Evolutionary conservation across 2,888 invertebrate genomes (phyloP).

Genomic region (Microchrysa polita): DNA sequence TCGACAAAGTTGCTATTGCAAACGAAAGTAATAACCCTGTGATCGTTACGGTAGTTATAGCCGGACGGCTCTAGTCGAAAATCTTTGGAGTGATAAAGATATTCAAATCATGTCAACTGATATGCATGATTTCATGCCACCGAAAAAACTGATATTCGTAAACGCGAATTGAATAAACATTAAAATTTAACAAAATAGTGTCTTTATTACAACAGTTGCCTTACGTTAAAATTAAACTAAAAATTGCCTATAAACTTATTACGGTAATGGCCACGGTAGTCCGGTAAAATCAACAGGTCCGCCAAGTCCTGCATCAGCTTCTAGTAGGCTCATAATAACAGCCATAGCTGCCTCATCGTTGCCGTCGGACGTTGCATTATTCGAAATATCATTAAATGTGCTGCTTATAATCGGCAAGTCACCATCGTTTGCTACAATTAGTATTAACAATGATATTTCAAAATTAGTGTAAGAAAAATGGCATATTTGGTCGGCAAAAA

Average conservation of each 20-base stretch:
- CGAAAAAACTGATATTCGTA: conserved; percentile 92
- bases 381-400: conserved; percentile 50
- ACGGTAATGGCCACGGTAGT: conserved; percentile 73
- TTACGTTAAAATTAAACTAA: too few species aligned
- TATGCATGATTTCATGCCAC: conserved; percentile 83
- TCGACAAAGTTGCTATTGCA: conserved; percentile 66
- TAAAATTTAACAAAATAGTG: conserved; percentile 39
- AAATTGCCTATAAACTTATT: conserved; percentile 37
- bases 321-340: conserved; percentile 88
- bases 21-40: conserved; percentile 67
- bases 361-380: conserved; percentile 69
- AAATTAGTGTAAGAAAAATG: too few species aligned
- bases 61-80: conserved; percentile 85
- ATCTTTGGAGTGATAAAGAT: conserved; percentile 77
- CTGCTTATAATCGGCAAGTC: conserved; percentile 39
- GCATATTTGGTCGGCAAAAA: too few species aligned
- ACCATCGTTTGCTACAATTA: conserved; percentile 48
- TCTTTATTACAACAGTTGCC: conserved; percentile 24
- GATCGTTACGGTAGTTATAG: conserved; percentile 89
- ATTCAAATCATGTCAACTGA: conserved; percentile 85
- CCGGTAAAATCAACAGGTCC: conserved; percentile 88
- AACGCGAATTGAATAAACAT: too few species aligned
- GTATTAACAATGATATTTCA: neutral
- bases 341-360: conserved; percentile 93
- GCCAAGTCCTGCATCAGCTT: conserved; percentile 88